These are phyloP conservation scores for Spicauda simplicius DNA, from an alignment of 2,888 invertebrate species.

Conservation along the genomic window DNA sequence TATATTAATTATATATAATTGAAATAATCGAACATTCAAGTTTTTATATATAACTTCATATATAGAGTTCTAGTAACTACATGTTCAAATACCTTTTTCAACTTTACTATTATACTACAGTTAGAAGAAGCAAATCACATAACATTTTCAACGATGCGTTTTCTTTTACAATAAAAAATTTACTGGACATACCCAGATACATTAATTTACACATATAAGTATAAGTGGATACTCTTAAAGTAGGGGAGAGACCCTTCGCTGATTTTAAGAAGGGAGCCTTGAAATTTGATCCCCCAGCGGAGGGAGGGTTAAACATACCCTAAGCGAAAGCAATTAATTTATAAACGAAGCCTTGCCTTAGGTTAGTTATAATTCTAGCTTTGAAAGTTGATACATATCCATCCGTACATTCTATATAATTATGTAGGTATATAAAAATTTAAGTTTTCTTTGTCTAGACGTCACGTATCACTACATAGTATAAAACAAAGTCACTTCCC, in stretches of 20 bases:
- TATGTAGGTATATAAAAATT: no score
- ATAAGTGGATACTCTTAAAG: slow-evolving; percentile 2
- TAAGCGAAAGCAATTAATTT: slow-evolving; percentile 26
- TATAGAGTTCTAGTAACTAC: no score
- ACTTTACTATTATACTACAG: no score
- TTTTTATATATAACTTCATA: no score
- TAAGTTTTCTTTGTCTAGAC: no score
- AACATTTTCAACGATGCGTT: neutral
- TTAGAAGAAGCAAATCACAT: no score
- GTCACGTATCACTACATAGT: no score
- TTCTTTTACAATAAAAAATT: neutral
- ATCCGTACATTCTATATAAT: no score
- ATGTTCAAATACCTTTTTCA: no score
- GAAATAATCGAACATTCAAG: no score
- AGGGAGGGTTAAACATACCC: slow-evolving; percentile 32
- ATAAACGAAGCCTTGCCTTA: slow-evolving; percentile 22
- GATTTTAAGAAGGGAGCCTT: slow-evolving; percentile 24
- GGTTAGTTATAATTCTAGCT: slow-evolving; percentile 1
- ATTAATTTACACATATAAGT: neutral
- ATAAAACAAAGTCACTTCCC: no score
- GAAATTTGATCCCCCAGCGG: slow-evolving; percentile 30
- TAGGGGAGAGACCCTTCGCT: slow-evolving; percentile 25
- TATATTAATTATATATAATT: no score
- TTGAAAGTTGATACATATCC: slow-evolving; percentile 6
- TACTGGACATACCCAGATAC: neutral